Conservation (phyloP, 2,888 invertebrate species). For the Chelonus formosanus region DNA sequence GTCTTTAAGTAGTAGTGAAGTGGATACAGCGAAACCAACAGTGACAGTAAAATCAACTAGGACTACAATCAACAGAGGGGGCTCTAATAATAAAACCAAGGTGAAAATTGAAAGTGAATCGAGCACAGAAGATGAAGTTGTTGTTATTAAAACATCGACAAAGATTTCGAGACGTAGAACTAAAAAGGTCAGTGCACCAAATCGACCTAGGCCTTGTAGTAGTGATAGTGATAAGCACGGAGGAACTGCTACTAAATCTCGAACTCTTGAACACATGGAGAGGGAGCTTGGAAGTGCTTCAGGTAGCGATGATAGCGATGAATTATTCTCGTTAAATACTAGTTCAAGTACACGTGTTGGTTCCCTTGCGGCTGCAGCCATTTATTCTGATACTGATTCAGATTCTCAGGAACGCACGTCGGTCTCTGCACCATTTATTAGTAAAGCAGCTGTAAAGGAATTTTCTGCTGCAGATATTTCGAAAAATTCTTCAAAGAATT, state of each 20-base stretch:
- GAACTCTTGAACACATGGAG: conserved; percentile 77
- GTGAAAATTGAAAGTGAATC: conserved; percentile 66
- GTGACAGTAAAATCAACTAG: conserved; percentile 45
- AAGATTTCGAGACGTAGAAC: conserved; percentile 55
- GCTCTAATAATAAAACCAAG: conserved; percentile 41
- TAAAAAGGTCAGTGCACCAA: conserved; percentile 60
- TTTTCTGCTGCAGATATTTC: conserved; percentile 79
- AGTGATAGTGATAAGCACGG: conserved; percentile 57
- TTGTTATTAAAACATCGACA: conserved; percentile 67
- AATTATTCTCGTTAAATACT: conserved; percentile 73
- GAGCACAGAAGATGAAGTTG: conserved; percentile 72
- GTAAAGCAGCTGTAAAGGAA: conserved; percentile 87
- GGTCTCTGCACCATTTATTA: conserved; percentile 72
- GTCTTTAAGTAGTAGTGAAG: conserved; percentile 67
- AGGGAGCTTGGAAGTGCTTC: conserved; percentile 77
- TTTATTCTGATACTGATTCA: conserved; percentile 85
- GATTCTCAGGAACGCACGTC: conserved; percentile 72
- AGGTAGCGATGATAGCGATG: conserved; percentile 79
- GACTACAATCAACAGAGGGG: conserved; percentile 31
- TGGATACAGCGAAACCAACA: conserved; percentile 54
- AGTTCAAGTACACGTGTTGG: conserved; percentile 49
- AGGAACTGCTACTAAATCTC: conserved; percentile 64
- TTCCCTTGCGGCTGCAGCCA: conserved; percentile 72
- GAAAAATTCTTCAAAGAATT: conserved; percentile 75
- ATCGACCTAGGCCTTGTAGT: conserved; percentile 65